Evolutionary conservation across 2,797 vertebrate genomes (phyloP).

Genomic region (Hapalemur alaotrensis): DNA sequence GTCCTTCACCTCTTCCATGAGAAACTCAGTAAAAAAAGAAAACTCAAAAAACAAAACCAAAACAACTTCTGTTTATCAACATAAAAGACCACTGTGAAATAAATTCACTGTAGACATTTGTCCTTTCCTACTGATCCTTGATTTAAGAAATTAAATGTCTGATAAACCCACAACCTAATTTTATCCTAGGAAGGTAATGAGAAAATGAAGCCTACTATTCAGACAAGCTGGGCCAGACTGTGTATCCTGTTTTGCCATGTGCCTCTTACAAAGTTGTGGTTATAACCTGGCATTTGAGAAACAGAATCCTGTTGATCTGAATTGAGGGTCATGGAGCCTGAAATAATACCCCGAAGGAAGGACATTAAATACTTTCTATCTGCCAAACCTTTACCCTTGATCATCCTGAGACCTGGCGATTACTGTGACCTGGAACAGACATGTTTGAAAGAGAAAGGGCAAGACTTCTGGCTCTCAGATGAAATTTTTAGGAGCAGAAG

Average conservation of each 20-base stretch:
- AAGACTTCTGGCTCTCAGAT: not conserved
- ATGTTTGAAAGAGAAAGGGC: not conserved
- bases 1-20: not conserved
- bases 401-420: not conserved
- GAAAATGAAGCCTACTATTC: not conserved
- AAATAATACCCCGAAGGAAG: not conserved
- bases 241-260: not conserved
- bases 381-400: not conserved
- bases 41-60: not conserved
- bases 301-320: not conserved
- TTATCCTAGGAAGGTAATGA: conserved; percentile 7
- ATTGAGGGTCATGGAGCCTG: not conserved
- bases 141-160: conserved; percentile 6
- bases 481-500: not conserved
- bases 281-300: not conserved
- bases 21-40: not conserved
- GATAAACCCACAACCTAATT: not conserved
- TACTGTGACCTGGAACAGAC: not conserved
- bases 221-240: not conserved
- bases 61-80: not conserved
- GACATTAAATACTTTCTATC: not conserved
- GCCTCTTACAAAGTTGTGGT: not conserved
- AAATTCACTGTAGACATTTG: not conserved
- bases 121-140: not conserved
- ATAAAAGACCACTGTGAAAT: not conserved